These are phyloP conservation scores for Athene cunicularia DNA, from an alignment of 2,113 vertebrate species.

Conservation along the genomic window DNA sequence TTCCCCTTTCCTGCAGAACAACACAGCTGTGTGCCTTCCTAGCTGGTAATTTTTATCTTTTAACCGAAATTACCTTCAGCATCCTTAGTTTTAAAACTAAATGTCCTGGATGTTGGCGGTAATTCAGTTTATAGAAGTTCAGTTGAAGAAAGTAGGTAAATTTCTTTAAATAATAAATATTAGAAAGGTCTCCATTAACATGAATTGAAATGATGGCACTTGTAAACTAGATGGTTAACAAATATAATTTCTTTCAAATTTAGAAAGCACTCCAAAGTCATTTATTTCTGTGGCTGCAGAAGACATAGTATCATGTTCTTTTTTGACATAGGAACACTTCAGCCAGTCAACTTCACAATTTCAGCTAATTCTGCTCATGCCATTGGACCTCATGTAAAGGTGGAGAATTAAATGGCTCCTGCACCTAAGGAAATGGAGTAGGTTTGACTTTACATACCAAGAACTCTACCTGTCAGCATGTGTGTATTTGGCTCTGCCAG, in stretches of 20 bases:
- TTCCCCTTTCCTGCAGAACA: neutral
- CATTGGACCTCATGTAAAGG: neutral
- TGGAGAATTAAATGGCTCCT: neutral
- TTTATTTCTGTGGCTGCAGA: neutral
- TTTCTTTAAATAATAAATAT: neutral
- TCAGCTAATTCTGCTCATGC: neutral
- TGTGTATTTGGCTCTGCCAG: neutral
- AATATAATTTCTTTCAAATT: neutral
- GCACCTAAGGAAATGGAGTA: neutral
- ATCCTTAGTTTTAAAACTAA: neutral
- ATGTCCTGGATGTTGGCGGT: neutral
- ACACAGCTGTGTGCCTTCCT: slow-evolving; percentile 16
- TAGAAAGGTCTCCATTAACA: neutral
- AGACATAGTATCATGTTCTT: neutral
- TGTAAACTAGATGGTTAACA: neutral
- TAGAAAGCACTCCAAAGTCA: neutral
- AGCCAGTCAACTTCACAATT: neutral
- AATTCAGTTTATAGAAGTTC: neutral
- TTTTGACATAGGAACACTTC: neutral
- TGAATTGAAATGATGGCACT: neutral
- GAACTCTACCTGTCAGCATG: neutral
- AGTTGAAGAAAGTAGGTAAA: neutral
- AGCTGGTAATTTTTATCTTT: slow-evolving; percentile 39
- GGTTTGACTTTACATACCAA: neutral
- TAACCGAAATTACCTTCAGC: slow-evolving; percentile 49